Conservation (phyloP, 2,888 invertebrate species). For the Copidosoma aretas region DNA sequence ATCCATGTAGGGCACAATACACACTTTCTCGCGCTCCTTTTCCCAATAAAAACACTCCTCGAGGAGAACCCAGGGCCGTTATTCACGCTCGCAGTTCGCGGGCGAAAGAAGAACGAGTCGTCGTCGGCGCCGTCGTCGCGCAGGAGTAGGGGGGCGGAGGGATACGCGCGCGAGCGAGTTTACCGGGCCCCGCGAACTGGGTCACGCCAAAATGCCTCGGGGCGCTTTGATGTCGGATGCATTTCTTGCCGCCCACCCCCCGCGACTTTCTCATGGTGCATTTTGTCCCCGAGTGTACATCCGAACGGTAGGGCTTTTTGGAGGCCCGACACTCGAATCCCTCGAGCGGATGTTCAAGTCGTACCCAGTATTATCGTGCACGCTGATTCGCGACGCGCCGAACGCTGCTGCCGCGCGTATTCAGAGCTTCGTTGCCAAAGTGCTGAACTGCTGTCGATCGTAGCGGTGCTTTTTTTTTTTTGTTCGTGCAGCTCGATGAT, state of each 20-base stretch:
- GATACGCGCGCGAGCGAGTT: conserved; percentile 40
- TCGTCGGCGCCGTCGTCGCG: too few species aligned
- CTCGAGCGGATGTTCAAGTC: neutral
- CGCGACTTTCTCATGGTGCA: conserved; percentile 39
- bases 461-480: too few species aligned
- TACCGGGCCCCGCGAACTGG: conserved; percentile 43
- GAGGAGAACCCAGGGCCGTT: conserved; percentile 11
- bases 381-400: neutral
- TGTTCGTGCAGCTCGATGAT: too few species aligned
- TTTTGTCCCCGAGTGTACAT: conserved; percentile 25
- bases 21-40: neutral
- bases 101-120: too few species aligned
- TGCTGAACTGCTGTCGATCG: too few species aligned
- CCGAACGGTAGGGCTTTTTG: conserved; percentile 6
- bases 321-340: neutral
- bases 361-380: neutral
- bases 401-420: too few species aligned
- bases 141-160: conserved; percentile 24
- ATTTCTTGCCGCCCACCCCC: conserved; percentile 47
- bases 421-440: too few species aligned
- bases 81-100: conserved; percentile 26
- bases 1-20: too few species aligned
- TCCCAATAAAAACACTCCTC: conserved; percentile 11
- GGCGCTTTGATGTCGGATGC: conserved; percentile 47
- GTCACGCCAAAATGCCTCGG: conserved; percentile 45